A percentile compares a stretch with the other conserved stretches of the same genome.
Conservation (phyloP, 2,113 vertebrate genomes). For the Tenebrosternarchus preto region DNA sequence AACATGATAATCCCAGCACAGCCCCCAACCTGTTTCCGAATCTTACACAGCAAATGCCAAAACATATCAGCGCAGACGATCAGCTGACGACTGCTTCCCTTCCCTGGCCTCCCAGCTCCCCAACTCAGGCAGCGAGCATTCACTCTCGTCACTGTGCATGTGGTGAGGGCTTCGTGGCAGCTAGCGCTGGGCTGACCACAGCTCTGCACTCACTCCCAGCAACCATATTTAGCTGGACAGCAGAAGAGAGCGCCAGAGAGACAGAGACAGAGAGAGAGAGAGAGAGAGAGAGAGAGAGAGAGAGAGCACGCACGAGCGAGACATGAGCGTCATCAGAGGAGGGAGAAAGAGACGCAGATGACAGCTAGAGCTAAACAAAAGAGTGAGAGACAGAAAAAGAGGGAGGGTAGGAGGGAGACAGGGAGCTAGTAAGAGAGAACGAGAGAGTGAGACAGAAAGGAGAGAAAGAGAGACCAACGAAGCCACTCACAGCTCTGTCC, state of each 20-base stretch:
- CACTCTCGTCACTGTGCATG: not conserved
- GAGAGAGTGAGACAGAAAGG: constrained; percentile 48
- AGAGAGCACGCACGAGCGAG: constrained; percentile 50
- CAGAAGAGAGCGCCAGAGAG: not conserved
- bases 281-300: constrained; percentile 50
- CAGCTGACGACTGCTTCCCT: constrained; percentile 46
- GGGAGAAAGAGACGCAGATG: constrained; percentile 16
- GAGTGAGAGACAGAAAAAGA: constrained; percentile 23
- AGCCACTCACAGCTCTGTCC: constrained; percentile 89
- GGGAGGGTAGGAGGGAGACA: not conserved
- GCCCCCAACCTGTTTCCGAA: constrained; percentile 11
- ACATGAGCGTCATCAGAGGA: constrained; percentile 30
- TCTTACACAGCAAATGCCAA: constrained; percentile 38
- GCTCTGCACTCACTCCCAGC: constrained; percentile 55
- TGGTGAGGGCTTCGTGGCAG: constrained; percentile 20
- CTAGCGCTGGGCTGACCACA: constrained; percentile 33
- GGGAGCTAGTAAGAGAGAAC: constrained; percentile 23
- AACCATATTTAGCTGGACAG: constrained; percentile 57
- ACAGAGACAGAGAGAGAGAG: constrained; percentile 44
- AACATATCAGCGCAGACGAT: constrained; percentile 35
- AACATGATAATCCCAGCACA: constrained; percentile 41
- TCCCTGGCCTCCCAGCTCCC: constrained; percentile 36
- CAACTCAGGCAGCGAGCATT: not conserved
- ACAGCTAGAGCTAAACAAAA: constrained; percentile 24
- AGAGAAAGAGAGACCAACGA: constrained; percentile 51